Percentiles rank a stretch among this genome's conserved stretches.
These are phyloP conservation scores for Florisuga fusca DNA, from an alignment of 2,797 vertebrate species.

Conservation along the genomic window DNA sequence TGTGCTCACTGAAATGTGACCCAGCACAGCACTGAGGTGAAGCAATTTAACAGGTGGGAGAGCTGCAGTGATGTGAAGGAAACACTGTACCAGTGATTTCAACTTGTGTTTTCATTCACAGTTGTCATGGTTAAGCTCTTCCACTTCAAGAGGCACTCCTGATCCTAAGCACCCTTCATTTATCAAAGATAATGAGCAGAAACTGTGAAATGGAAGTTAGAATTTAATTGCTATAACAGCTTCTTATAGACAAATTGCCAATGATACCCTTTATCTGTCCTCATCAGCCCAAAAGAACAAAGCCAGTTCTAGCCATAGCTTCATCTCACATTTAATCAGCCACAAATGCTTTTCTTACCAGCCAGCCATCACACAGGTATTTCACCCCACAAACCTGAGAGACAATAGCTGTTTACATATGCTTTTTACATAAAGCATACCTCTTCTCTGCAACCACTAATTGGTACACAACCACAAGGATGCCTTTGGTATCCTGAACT, in stretches of 20 bases:
- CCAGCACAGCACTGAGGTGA: not conserved
- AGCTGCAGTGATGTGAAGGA: not conserved
- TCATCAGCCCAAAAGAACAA: not conserved
- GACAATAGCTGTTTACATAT: not conserved
- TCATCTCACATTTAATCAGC: not conserved
- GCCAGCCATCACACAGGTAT: not conserved
- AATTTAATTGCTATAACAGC: not conserved
- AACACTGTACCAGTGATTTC: not conserved
- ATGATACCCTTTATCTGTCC: not conserved
- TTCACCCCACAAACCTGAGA: not conserved
- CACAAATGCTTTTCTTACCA: not conserved
- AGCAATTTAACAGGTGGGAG: not conserved
- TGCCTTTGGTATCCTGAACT: not conserved
- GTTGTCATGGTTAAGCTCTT: not conserved
- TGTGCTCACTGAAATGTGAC: rapidly evolving
- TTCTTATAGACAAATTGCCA: not conserved
- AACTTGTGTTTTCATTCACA: not conserved
- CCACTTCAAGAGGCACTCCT: not conserved
- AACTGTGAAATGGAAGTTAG: constrained; percentile 1
- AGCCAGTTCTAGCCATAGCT: not conserved
- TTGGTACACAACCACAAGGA: not conserved
- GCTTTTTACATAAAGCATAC: rapidly evolving
- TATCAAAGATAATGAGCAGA: not conserved
- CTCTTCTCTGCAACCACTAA: not conserved
- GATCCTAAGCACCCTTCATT: not conserved